Conservation (phyloP, 2,113 vertebrate species). For the Microcebus lehilahytsara region DNA sequence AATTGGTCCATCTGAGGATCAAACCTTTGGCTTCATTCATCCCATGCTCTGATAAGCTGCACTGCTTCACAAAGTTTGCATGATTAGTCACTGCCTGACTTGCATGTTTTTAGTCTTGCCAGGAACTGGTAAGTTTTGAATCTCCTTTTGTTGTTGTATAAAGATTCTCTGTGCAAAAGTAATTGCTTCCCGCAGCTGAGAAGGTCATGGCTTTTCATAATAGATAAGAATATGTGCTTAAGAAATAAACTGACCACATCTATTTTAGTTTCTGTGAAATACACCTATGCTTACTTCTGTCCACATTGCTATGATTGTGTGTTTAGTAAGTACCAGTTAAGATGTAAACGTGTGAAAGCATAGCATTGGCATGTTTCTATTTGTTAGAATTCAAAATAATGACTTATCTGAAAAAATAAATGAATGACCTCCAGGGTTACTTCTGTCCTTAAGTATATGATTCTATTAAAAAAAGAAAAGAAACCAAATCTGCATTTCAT, state of each 20-base stretch:
- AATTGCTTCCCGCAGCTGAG: neutral
- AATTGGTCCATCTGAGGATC: conserved; percentile 1
- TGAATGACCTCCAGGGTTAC: neutral
- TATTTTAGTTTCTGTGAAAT: neutral
- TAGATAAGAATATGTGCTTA: neutral
- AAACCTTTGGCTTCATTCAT: neutral
- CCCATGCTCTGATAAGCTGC: neutral
- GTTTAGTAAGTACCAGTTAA: neutral
- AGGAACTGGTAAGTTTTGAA: neutral
- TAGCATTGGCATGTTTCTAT: neutral
- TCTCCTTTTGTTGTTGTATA: conserved; percentile 22
- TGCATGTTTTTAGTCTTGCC: neutral
- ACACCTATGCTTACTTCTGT: neutral
- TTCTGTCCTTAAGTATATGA: neutral
- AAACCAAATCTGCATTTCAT: neutral
- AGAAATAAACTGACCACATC: neutral
- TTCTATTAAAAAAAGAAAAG: neutral
- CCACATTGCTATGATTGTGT: neutral
- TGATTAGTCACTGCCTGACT: neutral
- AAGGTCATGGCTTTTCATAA: neutral
- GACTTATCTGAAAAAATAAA: neutral
- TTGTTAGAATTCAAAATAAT: neutral
- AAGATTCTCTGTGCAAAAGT: neutral
- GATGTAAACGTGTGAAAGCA: neutral
- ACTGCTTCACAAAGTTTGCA: neutral